Evolutionary conservation across 1,140 invertebrate genomes (phyloP), one percentile per base, ranked within the genome.

Genomic region (Panagrolaimus sp.): DNA sequence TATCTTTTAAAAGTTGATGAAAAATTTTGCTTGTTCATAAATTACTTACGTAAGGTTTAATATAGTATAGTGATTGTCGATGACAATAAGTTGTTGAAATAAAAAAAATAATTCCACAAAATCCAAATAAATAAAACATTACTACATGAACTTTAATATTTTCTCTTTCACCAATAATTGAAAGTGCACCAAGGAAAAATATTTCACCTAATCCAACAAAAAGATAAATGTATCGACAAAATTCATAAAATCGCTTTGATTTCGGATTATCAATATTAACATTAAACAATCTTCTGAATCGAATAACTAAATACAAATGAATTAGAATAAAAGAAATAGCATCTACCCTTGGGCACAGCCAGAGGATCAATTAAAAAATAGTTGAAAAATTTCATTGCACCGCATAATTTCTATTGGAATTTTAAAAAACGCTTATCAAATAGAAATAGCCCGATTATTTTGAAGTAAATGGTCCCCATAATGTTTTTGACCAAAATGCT

Each of bases 121-220:
- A 46, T 9, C 69, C 65, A 14, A 73, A 70, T 0, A 48, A 27
- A 43, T 47, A 70, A 38, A 73, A 73, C 61, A 70, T 71, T 3
- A 67, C 62, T 7, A 73, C 72, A 45, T 73, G 72, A 14, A 57
- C 44, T 71, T 68, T 63, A 63, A 63, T 62, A 68, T 64, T 71
- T 61, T 73, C 72, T 14, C 66, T 9, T 68, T 73, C 72, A 23
- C 72, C 72, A 42, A 70, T 63, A n/a, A 67, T 46, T 11, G 69
- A 66, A 4, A 73, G 25, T 1, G 61, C 20, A 11, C 45, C 63
- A 1, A 68, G 44, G 27, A 67, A 68, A 20, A 64, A 42, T 11
- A 51, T 16, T 43, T 68, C 69, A 42, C 43, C 63, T 1, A 68
- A 48, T n/a, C 31, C 47, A 66, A 47, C 63, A 23, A 73, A 63